Evolutionary conservation across 2,888 invertebrate species (phyloP), one percentile per base, ranked within the genome.

Genomic region (Lacanobia oleracea): DNA sequence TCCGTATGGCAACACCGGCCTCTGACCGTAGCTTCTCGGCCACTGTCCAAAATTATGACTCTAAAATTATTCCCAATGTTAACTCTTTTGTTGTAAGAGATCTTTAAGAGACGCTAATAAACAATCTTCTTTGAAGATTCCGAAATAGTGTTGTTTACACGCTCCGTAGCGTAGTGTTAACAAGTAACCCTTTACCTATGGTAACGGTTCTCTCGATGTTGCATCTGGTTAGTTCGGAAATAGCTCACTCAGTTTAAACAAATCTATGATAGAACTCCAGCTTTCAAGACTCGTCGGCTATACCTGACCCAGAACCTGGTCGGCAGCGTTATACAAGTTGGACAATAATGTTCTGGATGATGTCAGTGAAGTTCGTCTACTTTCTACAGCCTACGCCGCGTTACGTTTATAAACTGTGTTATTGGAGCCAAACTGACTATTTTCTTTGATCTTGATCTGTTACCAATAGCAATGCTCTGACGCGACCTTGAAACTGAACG

Each of bases 51-150:
- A 89, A 89, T 90, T 89, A 91, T 81, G 64, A 82, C 89, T 91
- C 90, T 92, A 91, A 91, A 92, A 93, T 91, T 92, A 91, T 92
- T 90, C 74, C 89, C 91, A 91, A 91, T 92, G 92, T 90, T 92
- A 91, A 89, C 88, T 93, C 92, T 92, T 93, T 94, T 94, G 91
- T 93, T 92, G 86, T 92, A 86, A 87, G 87, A 84, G 82, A 89
- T 89, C 90, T 88, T 87, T 84, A 88, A 91, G 89, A 86, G 90
- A 88, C 89, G 86, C 87, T 89, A 87, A 89, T 91, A 92, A 92
- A 91, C 91, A 91, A 91, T 90, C 87, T 87, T 89, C 94, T 94
- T 95, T 95, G 94, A 94, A 92, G 93, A 90, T 91, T 88, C 88
- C 78, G 86, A 93, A 93, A 93, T 93, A 93, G 90, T 88, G 84